These are phyloP conservation scores for Lithosia quadra DNA, from an alignment of 2,888 invertebrate species.

Conservation along the genomic window DNA sequence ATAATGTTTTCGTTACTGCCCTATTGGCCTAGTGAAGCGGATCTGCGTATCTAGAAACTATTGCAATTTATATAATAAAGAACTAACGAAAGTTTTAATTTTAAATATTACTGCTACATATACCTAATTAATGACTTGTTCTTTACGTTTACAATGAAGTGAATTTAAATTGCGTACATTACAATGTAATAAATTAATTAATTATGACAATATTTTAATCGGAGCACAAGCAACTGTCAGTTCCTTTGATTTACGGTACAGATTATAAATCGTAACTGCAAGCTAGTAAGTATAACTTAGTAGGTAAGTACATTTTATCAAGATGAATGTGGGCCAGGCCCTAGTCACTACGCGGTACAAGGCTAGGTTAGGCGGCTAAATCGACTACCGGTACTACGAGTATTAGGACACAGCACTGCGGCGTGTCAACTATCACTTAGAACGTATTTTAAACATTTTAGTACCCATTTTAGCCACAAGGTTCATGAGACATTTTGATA, in stretches of 20 bases:
- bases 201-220: slow-evolving; percentile 32
- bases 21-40: slow-evolving; percentile 50
- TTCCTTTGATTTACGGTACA: slow-evolving; percentile 44
- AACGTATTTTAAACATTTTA: slow-evolving; percentile 16
- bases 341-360: slow-evolving; percentile 49
- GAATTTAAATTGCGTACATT: slow-evolving; percentile 11
- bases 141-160: background rate
- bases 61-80: background rate
- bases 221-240: slow-evolving; percentile 37
- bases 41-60: slow-evolving; percentile 33
- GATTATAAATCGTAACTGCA: slow-evolving; percentile 37
- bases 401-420: slow-evolving; percentile 50
- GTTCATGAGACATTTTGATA: slow-evolving; percentile 2
- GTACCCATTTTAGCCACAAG: background rate
- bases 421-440: slow-evolving; percentile 50
- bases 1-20: slow-evolving; percentile 54
- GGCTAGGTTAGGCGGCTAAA: slow-evolving; percentile 56
- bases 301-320: slow-evolving; percentile 43
- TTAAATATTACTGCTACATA: background rate
- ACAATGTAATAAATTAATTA: slow-evolving; percentile 30
- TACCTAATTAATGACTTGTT: background rate
- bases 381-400: slow-evolving; percentile 38
- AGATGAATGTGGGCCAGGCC: slow-evolving; percentile 61
- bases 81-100: background rate
- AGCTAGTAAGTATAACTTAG: slow-evolving; percentile 33